Percentiles rank a stretch among this genome's conserved stretches.
phyloP scores from a whole-genome alignment of 2,113 vertebrate species.

The Chaetorhynchus papuensis region DNA sequence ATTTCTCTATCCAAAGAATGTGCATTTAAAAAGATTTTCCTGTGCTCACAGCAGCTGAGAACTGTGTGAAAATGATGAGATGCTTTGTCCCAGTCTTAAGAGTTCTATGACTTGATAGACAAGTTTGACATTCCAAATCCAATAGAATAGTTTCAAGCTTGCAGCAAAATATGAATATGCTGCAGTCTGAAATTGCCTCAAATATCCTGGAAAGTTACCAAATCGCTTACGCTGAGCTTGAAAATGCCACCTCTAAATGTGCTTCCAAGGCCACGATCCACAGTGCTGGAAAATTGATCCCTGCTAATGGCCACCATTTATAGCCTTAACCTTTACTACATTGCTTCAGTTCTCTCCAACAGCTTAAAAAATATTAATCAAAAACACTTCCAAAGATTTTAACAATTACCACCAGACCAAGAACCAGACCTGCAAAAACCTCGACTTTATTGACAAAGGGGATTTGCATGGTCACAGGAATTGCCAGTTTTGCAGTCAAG shows the following conservation, averaged over 20 bases:
- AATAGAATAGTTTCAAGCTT: neutral
- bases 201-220: constrained; percentile 3
- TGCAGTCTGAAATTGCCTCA: neutral
- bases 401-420: neutral
- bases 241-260: neutral
- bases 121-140: neutral
- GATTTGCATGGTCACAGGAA: neutral
- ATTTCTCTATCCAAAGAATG: neutral
- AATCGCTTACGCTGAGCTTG: neutral
- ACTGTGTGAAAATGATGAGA: neutral
- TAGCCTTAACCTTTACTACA: neutral
- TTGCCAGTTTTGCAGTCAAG: neutral
- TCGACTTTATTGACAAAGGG: neutral
- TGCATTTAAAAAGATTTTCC: neutral
- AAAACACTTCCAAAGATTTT: neutral
- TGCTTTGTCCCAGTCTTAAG: neutral
- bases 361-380: neutral
- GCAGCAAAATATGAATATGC: neutral
- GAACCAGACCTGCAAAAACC: neutral
- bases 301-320: neutral
- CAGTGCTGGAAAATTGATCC: neutral
- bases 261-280: neutral
- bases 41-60: neutral
- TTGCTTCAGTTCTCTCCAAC: neutral
- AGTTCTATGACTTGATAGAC: neutral